Base-by-base conservation (phyloP, 1,140 invertebrate genomes). In the Daktulosphaira vitifoliae region DNA sequence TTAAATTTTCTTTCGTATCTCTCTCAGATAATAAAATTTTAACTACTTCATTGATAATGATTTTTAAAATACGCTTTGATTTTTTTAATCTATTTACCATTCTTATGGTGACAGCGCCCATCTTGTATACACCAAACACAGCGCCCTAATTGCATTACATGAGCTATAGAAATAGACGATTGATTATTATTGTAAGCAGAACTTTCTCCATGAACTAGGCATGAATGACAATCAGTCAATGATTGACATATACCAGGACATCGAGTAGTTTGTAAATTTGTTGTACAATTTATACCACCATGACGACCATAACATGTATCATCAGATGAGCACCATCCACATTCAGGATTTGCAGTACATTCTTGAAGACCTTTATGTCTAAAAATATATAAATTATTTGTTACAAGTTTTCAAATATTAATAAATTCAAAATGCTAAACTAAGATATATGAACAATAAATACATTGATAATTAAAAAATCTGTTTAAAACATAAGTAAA, bases 41-140 rank as follows among this genome's bases (percentile, higher is more conserved):
- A n/a, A n/a, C n/a, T n/a, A n/a, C n/a, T n/a, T n/a, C n/a, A n/a
- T n/a, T n/a, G n/a, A n/a, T n/a, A n/a, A n/a, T n/a, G n/a, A n/a
- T n/a, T n/a, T n/a, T n/a, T n/a, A n/a, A n/a, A n/a, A n/a, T n/a
- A n/a, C n/a, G n/a, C n/a, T n/a, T n/a, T n/a, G n/a, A n/a, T n/a
- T n/a, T n/a, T n/a, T n/a, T n/a, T n/a, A n/a, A n/a, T n/a, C n/a
- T n/a, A n/a, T n/a, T 39, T 59, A 62, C 56, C 87, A 72, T 91
- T 85, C 71, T 86, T 86, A 69, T 88, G 85, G 74, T 92, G 89
- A 74, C 92, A 94, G n/a, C 84, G 78, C 0, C 89, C 89, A 72
- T 92, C 92, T 73, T 94, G 90, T 1, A 94, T 90, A 74, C 91
- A 94, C 92, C 92, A 95, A 20, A 84, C 88, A 74, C 92, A 96